Base-by-base conservation (phyloP, 2,113 vertebrate species). In the Cairina moschata region DNA sequence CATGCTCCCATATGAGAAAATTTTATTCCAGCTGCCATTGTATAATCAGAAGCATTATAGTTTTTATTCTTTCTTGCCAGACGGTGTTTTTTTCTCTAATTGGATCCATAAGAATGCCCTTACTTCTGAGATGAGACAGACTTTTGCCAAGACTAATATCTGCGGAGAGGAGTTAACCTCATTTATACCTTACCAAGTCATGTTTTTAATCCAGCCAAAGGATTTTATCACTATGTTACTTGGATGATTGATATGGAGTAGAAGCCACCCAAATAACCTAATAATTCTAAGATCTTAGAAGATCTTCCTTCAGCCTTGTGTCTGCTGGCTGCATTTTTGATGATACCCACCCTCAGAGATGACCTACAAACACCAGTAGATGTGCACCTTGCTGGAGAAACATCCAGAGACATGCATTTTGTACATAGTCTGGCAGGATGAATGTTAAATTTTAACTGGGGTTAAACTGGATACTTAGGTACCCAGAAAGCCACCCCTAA, bases 101-200 rank as follows among this genome's bases (percentile, higher is more conserved):
- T 96, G 83, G 86, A 96, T 95, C 93, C 96, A 95, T 94, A 97
- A 94, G 92, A 94, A 82, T 89, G 74, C 88, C 93, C 90, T 95
- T 96, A 91, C 36, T 90, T 81, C 83, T 85, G 86, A 96, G 95
- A 94, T 92, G 77, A 93, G 83, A 50, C 77, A 93, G 86, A 28
- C 55, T 79, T 91, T 85, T 89, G 73, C 77, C 67, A 95, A 93
- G 36, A 69, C n/a, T 66, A 62, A 90, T 66, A 55, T 91, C 83
- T 91, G 54, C 77, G 84, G 73, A 92, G 60, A 73, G n/a, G 50
- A 77, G 62, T 71, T 89, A 93, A 93, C 48, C 25, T 93, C 81
- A 86, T 83, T 91, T 83, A 77, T 86, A 83, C 36, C 8, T 83
- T 63, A 88, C n/a, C 80, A 68, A 94, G 20, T 58, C 6, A 3